A percentile compares a stretch with the other conserved stretches of the same genome.
phyloP scores from a whole-genome alignment of 2,797 vertebrate species.

The Tapera naevia region DNA sequence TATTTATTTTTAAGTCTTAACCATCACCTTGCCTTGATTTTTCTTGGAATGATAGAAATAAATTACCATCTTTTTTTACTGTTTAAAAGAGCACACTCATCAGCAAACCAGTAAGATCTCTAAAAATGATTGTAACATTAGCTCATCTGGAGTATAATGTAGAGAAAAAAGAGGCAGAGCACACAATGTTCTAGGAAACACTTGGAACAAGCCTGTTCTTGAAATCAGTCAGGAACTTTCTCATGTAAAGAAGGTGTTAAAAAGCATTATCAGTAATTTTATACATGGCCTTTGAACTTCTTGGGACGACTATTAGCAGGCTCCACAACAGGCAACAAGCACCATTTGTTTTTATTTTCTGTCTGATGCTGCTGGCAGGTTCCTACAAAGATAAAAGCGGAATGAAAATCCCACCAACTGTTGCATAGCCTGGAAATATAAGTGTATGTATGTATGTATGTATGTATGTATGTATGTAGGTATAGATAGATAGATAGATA shows the following conservation, averaged over 20 bases:
- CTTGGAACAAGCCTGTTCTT: not conserved
- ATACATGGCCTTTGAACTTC: not conserved
- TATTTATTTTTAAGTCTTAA: not conserved
- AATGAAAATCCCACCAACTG: not conserved
- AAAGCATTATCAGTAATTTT: not conserved
- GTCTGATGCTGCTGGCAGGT: not conserved
- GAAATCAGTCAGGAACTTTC: not conserved
- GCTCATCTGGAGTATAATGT: accelerated
- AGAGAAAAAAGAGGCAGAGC: accelerated
- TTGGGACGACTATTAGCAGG: accelerated
- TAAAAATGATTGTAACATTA: not conserved
- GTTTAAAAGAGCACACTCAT: not conserved
- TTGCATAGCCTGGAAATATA: not conserved
- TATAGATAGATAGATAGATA: no score
- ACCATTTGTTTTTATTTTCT: not conserved
- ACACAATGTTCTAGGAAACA: not conserved
- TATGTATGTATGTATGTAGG: no score
- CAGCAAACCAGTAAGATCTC: not conserved
- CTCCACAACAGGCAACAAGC: not conserved
- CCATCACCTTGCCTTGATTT: not conserved
- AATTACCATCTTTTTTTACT: not conserved
- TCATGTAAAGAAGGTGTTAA: not conserved
- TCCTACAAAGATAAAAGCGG: not conserved
- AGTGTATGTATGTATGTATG: no score
- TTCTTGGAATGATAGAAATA: not conserved